Percentiles rank a stretch among this genome's conserved stretches.
phyloP scores from a whole-genome alignment of 2,888 invertebrate species.

The Cistogaster globosa region DNA sequence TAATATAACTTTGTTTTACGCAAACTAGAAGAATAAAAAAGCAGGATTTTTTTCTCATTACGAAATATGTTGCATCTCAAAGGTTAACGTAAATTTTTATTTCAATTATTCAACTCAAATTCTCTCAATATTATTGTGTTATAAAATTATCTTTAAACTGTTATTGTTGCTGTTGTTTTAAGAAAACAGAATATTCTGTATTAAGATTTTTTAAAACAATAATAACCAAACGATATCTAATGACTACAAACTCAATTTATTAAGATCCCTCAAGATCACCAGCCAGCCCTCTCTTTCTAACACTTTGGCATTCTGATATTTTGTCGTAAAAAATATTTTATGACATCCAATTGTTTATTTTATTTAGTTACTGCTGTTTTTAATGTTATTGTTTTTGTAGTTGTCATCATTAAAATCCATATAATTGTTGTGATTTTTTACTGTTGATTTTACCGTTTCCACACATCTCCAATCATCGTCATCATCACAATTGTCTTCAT shows the following conservation, averaged over 20 bases:
- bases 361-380: constrained; percentile 23
- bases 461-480: constrained; percentile 61
- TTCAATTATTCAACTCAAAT: constrained; percentile 50
- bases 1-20: too few species aligned
- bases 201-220: constrained; percentile 57
- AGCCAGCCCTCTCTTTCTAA: neutral
- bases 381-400: constrained; percentile 7
- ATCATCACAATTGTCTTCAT: constrained; percentile 34
- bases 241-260: constrained; percentile 65
- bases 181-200: constrained; percentile 20
- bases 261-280: neutral
- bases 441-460: constrained; percentile 35
- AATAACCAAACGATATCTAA: constrained; percentile 63
- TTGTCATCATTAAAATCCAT: constrained; percentile 61
- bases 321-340: constrained; percentile 49
- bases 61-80: neutral
- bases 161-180: constrained; percentile 35
- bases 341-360: constrained; percentile 62
- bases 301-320: constrained; percentile 4
- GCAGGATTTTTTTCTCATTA: too few species aligned
- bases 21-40: too few species aligned
- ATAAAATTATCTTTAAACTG: constrained; percentile 38
- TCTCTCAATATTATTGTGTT: neutral
- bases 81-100: constrained; percentile 32
- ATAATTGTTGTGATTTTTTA: constrained; percentile 60